phyloP scores from a whole-genome alignment of 2,113 vertebrate genomes.

The Catharus fuscescens region DNA sequence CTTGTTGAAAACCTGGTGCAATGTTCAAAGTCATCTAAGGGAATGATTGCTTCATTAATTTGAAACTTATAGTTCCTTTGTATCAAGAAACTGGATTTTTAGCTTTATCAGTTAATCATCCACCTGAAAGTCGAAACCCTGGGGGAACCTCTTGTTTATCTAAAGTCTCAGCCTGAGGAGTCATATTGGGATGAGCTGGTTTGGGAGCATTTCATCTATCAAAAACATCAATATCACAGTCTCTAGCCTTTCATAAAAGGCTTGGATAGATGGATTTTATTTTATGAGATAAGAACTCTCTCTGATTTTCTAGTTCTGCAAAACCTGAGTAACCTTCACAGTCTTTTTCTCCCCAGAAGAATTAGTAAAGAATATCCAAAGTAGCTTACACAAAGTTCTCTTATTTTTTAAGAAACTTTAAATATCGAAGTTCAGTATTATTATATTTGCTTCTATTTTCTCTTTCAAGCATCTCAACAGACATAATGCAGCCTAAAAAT shows the following conservation, averaged over 20 bases:
- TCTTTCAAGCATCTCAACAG: background rate
- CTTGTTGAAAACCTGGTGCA: background rate
- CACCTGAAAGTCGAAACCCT: constrained; percentile 22
- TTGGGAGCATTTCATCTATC: constrained; percentile 42
- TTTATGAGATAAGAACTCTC: background rate
- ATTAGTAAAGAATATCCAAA: background rate
- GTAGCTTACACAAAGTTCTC: background rate
- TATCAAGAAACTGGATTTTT: constrained; percentile 22
- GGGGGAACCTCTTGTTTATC: constrained; percentile 30
- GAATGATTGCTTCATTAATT: constrained; percentile 36
- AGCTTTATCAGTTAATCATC: constrained; percentile 33
- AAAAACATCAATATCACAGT: constrained; percentile 40
- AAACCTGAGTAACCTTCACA: background rate
- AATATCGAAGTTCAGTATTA: background rate
- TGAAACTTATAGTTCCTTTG: background rate
- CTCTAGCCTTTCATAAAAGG: constrained; percentile 2
- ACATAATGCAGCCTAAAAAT: background rate
- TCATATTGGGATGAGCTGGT: constrained; percentile 18
- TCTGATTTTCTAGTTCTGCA: background rate
- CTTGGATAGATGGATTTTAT: background rate
- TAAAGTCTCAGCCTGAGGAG: constrained; percentile 24
- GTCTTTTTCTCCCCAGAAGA: background rate
- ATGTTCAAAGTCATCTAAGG: background rate
- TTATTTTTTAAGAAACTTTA: background rate
- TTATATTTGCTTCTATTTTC: background rate